These are phyloP conservation scores for Melanostigma gelatinosum DNA, from an alignment of 2,113 vertebrate genomes.

Conservation along the genomic window DNA sequence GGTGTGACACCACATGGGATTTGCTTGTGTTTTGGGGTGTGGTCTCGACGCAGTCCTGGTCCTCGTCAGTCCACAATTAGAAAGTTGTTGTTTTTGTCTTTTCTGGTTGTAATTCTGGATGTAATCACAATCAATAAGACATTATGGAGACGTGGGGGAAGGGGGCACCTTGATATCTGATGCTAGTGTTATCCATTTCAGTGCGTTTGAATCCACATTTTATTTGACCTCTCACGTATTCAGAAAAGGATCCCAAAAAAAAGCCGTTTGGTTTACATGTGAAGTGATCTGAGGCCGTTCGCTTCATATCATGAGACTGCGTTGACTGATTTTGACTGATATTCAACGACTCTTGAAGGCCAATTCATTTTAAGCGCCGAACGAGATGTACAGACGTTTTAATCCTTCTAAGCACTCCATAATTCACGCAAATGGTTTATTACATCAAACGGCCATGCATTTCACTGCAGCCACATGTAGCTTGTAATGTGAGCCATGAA, in stretches of 20 bases:
- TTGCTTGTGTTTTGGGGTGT: conserved; percentile 68
- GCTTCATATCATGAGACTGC: background rate
- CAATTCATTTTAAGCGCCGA: background rate
- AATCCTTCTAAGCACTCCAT: conserved; percentile 8
- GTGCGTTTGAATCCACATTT: background rate
- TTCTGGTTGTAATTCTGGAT: too few species aligned
- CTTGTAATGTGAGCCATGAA: conserved; percentile 65
- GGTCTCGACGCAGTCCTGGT: conserved; percentile 43
- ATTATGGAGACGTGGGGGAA: too few species aligned
- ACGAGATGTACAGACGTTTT: background rate
- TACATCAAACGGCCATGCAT: conserved; percentile 28
- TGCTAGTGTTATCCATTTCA: background rate
- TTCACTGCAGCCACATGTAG: conserved; percentile 55
- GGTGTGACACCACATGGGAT: conserved; percentile 72
- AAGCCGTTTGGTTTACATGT: background rate
- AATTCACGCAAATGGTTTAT: conserved; percentile 16
- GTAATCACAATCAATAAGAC: too few species aligned
- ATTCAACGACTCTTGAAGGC: background rate
- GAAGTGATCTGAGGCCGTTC: background rate
- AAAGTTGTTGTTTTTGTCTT: conserved; percentile 40
- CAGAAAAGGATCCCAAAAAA: background rate
- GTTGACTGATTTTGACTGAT: background rate
- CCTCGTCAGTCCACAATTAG: background rate
- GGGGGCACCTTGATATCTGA: too few species aligned
- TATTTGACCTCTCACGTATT: background rate